Percentiles rank a stretch among this genome's conserved stretches.
These are phyloP conservation scores for Xyrauchen texanus DNA, from an alignment of 2,113 vertebrate genomes.

Conservation along the genomic window DNA sequence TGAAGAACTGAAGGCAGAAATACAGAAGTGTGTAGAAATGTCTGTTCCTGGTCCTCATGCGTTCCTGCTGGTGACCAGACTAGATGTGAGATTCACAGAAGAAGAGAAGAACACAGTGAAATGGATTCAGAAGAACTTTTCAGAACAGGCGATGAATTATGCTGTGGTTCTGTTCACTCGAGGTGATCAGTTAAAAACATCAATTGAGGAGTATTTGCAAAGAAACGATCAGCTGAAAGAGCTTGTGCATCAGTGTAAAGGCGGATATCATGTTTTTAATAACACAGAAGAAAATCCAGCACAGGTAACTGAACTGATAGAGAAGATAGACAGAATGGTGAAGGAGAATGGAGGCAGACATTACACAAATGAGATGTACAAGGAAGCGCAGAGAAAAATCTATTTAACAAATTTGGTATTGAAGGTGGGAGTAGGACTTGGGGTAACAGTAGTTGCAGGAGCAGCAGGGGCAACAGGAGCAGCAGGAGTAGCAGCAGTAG, in stretches of 20 bases:
- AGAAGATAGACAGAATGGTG: conserved; percentile 68
- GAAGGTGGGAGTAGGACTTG: no score
- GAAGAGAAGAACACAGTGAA: conserved; percentile 67
- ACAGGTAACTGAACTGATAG: conserved; percentile 66
- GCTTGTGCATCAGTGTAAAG: no score
- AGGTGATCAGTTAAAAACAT: no score
- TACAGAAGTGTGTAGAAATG: conserved; percentile 67
- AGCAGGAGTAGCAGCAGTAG: no score
- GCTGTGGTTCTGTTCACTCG: conserved; percentile 73
- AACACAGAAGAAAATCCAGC: no score
- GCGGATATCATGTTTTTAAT: no score
- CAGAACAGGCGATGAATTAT: conserved; percentile 65
- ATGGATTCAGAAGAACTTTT: conserved; percentile 75
- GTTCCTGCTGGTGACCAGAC: conserved; percentile 71
- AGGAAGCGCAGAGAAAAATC: background rate
- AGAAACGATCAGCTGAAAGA: no score
- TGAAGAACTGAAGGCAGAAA: conserved; percentile 58
- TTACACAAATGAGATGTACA: conserved; percentile 69
- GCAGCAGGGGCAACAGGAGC: no score
- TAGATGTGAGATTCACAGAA: conserved; percentile 67
- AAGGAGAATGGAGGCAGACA: conserved; percentile 64
- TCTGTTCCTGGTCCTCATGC: conserved; percentile 70
- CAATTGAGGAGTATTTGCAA: no score
- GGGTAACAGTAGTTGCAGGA: no score
- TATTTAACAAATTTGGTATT: no score